Evolutionary conservation across 1,140 invertebrate species (phyloP), one percentile per base, ranked within the genome.

Genomic region (Physella acuta): DNA sequence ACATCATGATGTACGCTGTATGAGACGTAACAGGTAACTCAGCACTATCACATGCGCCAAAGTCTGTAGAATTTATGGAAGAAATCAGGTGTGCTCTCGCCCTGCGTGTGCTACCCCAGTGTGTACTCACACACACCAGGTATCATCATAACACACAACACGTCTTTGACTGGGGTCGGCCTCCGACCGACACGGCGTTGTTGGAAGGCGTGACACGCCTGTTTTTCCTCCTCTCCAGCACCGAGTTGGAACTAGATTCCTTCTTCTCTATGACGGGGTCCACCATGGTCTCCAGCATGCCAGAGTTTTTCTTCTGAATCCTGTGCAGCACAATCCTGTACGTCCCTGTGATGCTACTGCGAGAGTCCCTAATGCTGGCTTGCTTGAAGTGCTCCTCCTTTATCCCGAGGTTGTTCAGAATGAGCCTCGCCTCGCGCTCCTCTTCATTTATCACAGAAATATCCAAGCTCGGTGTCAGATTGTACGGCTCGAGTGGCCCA

Each of bases 301-400:
- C 80, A 24, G 75, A 72, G 49, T 75, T 73, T 63, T 78, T 77
- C 64, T 84, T 85, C 70, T 86, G 85, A 3, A 89, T 74, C 49
- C 86, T 78, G 73, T 90, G 88, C 31, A 89, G 75, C 11, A 89
- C 77, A 56, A 89, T 89, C 55, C 89, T 79, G 76, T 90, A 90
- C 17, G 88, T 87, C 1, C 89, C 89, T 11, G 88, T 87, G 30
- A 89, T 80, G 67, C 84, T 85, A 73, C 85, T 88, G 39, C 86
- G 77, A 0, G 86, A 85, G 17, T 89, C 88, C 52, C 84, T 83
- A 11, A 78, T 72, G 17, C 80, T 73, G 62, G 86, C 78, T n/a
- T 85, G 79, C 66, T 82, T 79, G 14, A 90, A 79, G 76, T 88
- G 85, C n/a, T 82, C 77, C 0, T 84, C 81, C 4, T 81, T 84